Conservation (phyloP, 2,888 invertebrate species). For the Fabriciana adippe region DNA sequence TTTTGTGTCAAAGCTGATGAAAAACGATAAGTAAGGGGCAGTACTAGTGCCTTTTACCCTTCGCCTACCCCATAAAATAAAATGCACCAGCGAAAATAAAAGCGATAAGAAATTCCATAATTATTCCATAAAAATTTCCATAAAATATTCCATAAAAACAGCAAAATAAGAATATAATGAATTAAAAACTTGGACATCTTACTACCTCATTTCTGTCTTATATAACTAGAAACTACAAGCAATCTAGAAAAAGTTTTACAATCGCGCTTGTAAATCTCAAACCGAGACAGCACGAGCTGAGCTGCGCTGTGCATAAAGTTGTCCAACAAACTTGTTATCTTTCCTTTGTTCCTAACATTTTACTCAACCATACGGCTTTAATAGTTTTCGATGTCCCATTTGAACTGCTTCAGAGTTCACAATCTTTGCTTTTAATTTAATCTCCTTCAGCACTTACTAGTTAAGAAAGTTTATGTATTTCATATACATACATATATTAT, state of each 20-base stretch:
- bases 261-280: conserved; percentile 40
- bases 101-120: no score
- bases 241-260: conserved; percentile 37
- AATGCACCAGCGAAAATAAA: no score
- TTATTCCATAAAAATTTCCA: no score
- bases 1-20: no score
- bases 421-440: conserved; percentile 7
- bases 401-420: conserved; percentile 20
- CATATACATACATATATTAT: no score
- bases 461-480: neutral
- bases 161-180: neutral
- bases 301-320: conserved; percentile 40
- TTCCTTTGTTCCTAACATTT: conserved; percentile 41
- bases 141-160: no score
- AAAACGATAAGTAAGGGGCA: no score
- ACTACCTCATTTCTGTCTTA: conserved; percentile 18
- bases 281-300: conserved; percentile 37
- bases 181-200: conserved; percentile 18
- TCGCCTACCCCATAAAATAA: no score
- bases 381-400: conserved; percentile 50
- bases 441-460: conserved; percentile 1
- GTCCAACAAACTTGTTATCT: conserved; percentile 46
- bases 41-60: no score
- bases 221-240: conserved; percentile 26
- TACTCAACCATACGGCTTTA: conserved; percentile 41